phyloP scores from a whole-genome alignment of 92 coral and sea anemone genomes.

The Epizoanthus scotinus region DNA sequence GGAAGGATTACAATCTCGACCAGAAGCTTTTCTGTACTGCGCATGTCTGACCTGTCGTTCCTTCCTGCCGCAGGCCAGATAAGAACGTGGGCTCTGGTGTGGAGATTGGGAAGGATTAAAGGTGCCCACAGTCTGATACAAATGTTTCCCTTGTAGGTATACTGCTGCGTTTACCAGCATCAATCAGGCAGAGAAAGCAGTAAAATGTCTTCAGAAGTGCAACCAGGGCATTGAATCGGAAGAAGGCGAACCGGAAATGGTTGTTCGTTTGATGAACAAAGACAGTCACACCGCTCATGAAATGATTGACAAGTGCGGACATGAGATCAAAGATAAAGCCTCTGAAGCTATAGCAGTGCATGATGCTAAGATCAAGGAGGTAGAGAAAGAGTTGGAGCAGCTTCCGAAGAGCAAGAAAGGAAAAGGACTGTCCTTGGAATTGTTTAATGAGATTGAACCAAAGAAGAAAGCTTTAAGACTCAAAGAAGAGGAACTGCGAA shows the following conservation, averaged over 20 bases:
- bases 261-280: conserved; percentile 24
- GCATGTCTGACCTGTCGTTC: no score
- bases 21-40: no score
- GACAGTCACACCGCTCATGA: background rate
- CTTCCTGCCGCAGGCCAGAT: no score
- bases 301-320: conserved; percentile 19
- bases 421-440: conserved; percentile 45
- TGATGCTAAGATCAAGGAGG: conserved; percentile 19
- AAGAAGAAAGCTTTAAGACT: conserved; percentile 54
- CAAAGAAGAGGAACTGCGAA: conserved; percentile 59
- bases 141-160: conserved; percentile 24
- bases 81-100: no score
- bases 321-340: conserved; percentile 36
- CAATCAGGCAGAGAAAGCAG: conserved; percentile 47
- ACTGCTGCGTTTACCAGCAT: conserved; percentile 26
- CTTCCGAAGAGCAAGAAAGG: conserved; percentile 21
- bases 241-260: conserved; percentile 14
- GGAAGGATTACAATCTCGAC: no score
- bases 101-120: no score
- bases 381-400: conserved; percentile 1
- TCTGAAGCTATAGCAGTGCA: conserved; percentile 11
- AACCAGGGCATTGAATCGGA: background rate
- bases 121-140: background rate
- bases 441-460: conserved; percentile 43
- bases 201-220: conserved; percentile 26